phyloP scores from a whole-genome alignment of 2,113 vertebrate species.

The Camelus dromedarius region DNA sequence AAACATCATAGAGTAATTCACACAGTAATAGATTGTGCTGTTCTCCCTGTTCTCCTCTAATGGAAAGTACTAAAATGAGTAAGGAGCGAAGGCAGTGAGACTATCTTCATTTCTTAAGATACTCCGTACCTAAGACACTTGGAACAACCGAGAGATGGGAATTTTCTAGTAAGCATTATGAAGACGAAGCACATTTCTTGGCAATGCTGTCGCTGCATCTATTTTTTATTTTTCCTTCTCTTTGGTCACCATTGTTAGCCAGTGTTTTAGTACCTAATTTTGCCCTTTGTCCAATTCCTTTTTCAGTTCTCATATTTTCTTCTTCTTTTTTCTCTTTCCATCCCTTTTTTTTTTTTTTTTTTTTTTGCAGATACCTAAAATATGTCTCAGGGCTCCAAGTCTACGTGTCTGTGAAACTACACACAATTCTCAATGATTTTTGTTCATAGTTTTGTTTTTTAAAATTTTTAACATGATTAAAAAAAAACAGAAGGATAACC shows the following conservation, averaged over 20 bases:
- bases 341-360: background rate
- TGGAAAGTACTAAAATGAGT: background rate
- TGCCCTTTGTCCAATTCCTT: background rate
- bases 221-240: background rate
- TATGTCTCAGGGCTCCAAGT: background rate
- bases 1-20: background rate
- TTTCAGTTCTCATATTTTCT: background rate
- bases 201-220: background rate
- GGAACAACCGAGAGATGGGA: background rate
- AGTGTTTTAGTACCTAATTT: background rate
- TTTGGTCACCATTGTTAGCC: background rate
- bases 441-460: background rate
- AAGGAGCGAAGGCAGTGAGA: background rate
- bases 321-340: background rate
- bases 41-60: background rate
- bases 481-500: background rate
- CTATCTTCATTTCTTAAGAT: background rate
- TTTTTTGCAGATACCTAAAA: background rate
- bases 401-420: background rate
- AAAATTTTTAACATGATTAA: background rate
- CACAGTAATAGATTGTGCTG: background rate
- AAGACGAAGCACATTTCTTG: background rate
- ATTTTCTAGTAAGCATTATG: background rate
- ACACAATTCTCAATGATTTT: background rate
- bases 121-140: background rate